Percentiles rank a stretch among this genome's conserved stretches.
phyloP scores from a whole-genome alignment of 1,140 invertebrate species.

The Belonocnema kinseyi region DNA sequence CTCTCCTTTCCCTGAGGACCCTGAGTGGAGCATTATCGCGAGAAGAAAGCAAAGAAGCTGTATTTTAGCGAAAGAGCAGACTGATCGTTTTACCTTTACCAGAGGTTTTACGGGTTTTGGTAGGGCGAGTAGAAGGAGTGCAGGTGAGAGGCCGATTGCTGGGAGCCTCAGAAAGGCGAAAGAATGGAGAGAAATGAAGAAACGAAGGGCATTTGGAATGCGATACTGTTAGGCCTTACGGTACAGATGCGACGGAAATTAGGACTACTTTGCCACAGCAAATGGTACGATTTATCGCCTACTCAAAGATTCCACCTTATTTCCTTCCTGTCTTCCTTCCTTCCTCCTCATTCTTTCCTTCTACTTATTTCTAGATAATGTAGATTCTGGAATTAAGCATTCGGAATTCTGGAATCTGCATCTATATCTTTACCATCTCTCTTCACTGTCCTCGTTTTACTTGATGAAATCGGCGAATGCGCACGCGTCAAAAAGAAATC shows the following conservation, averaged over 20 bases:
- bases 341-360: background rate
- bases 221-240: constrained; percentile 74
- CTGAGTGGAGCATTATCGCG: background rate
- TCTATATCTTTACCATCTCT: constrained; percentile 34
- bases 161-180: constrained; percentile 63
- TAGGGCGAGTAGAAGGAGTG: constrained; percentile 59
- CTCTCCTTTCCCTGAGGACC: constrained; percentile 3
- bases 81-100: constrained; percentile 16
- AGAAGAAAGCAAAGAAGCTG: constrained; percentile 36
- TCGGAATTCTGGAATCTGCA: background rate
- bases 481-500: too few relatives aligned
- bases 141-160: constrained; percentile 61
- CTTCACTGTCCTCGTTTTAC: constrained; percentile 5
- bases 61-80: constrained; percentile 17
- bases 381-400: constrained; percentile 21
- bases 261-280: constrained; percentile 68
- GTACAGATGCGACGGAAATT: constrained; percentile 73
- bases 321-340: constrained; percentile 28
- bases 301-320: constrained; percentile 44
- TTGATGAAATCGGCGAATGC: background rate
- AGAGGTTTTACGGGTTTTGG: constrained; percentile 5
- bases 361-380: too few relatives aligned
- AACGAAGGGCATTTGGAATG: constrained; percentile 73
- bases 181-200: constrained; percentile 65
- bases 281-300: constrained; percentile 54